Base-by-base conservation (phyloP, 2,888 invertebrate genomes). In the Tetragonisca angustula region DNA sequence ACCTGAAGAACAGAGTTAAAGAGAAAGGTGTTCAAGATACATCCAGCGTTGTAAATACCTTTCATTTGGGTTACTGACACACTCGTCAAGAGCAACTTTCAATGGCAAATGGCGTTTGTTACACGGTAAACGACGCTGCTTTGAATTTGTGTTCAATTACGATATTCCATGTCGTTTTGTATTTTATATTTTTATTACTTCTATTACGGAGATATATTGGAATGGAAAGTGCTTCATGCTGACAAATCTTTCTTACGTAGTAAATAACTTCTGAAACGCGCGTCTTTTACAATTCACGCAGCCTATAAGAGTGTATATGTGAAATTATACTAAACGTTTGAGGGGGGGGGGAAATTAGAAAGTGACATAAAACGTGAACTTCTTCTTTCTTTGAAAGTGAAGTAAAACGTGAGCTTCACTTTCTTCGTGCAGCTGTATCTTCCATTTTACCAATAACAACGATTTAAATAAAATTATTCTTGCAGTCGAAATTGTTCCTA, bases 1-100 rank as follows among this genome's bases (percentile, higher is more conserved):
- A 96, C 92, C 98, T 97, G 95, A 95, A 95, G 78, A 72, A 86
- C 27, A 43, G 9, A 43, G 17, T 1, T 17, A 15, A 36, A 36
- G 17, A 54, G 49, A 21, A 81, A 61, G 27, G 11, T 43, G 11
- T 59, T 64, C 32, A 15, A 59, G 15, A 5, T 11, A 15, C 3
- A n/a, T n/a, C 4, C 21, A 24, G 0, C 2, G 11, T 17, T 4
- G 4, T 27, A 24, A 67, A 24, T 24, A 61, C 21, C 4, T 61
- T 17, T 6, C 36, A n/a, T 50, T 67, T 19, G 24, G 5, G 1
- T 67, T 56, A 36, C 4, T 36, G 59, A 67, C 24, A n/a, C 27
- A 50, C 43, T 43, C 43, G 32, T n/a, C 3, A 49, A 13, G 27
- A 27, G 24, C 61, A 62, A 21, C 49, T 50, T 73, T 62, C 27